Base-by-base conservation (phyloP, 1,140 invertebrate genomes). In the Drosophila carrolli region DNA sequence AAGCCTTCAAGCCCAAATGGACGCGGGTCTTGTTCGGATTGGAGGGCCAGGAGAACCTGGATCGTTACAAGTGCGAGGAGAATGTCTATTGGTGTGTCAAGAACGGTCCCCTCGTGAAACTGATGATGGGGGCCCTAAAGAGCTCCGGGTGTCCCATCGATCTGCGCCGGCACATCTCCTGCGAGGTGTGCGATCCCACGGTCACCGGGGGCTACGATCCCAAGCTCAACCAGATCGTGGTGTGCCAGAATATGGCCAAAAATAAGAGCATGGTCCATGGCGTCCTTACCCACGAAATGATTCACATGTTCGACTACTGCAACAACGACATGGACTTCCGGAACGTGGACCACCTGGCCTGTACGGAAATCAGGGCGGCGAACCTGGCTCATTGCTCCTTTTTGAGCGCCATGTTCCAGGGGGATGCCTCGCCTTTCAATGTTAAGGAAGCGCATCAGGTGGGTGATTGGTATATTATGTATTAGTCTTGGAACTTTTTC, bases 221-320 rank as follows among this genome's bases (percentile, higher is more conserved):
- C 10, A 94, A 91, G 65, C 67, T 93, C 5, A 92, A 91, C 63
- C 92, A 98, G 95, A 95, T 99, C 68, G 96, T 99, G 7, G 94
- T 99, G 10, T 99, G 98, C 86, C 97, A 98, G 91, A 99, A 99
- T 94, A 94, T 95, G 53, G 95, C 95, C 13, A 93, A 81, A 48
- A 94, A 93, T 41, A 92, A 95, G 91, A 94, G 94, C 5, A 93
- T 95, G 79, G 94, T 98, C 1, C 95, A 96, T 92, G 95, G 95
- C 65, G 96, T 98, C 7, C 89, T 99, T 4, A 95, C 95, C 1
- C 98, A 99, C 93, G 98, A 99, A 93, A 95, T 99, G 94, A 96
- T 99, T 44, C 98, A 99, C 92, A 98, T 99, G 97, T 99, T 98
- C 93, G 98, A 99, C 92, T 97, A 96, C 84, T 99, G 98, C 93